Evolutionary conservation across 2,888 invertebrate genomes (phyloP).

Genomic region (Conistra vaccinii): DNA sequence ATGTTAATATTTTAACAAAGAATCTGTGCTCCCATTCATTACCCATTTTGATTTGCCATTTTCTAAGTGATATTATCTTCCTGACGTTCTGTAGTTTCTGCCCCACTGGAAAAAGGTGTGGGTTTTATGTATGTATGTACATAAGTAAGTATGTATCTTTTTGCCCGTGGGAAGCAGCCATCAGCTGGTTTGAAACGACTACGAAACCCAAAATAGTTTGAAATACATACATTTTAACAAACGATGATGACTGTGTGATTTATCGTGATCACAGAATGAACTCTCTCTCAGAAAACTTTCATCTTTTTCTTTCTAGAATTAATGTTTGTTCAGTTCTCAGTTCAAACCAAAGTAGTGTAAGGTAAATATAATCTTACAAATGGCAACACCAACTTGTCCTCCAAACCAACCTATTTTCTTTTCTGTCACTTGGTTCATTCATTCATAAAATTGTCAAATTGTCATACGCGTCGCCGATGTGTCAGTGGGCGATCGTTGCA

Average conservation of each 20-base stretch:
- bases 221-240: not conserved
- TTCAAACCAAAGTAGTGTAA: not conserved
- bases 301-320: no score
- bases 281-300: no score
- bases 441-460: constrained; percentile 76
- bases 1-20: not conserved
- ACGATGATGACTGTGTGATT: not conserved
- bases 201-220: not conserved
- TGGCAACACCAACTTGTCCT: constrained; percentile 59
- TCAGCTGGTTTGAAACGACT: not conserved
- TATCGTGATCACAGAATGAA: not conserved
- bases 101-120: not conserved
- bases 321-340: no score
- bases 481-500: constrained; percentile 86
- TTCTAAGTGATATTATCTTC: not conserved
- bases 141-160: no score
- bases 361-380: constrained; percentile 27
- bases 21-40: not conserved
- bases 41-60: not conserved
- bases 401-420: constrained; percentile 53
- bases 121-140: not conserved
- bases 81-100: not conserved
- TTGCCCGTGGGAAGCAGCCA: not conserved
- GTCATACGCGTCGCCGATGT: constrained; percentile 89
- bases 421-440: constrained; percentile 65